These are phyloP conservation scores for Oeneis ivallda DNA, from an alignment of 2,888 invertebrate species.

Conservation along the genomic window DNA sequence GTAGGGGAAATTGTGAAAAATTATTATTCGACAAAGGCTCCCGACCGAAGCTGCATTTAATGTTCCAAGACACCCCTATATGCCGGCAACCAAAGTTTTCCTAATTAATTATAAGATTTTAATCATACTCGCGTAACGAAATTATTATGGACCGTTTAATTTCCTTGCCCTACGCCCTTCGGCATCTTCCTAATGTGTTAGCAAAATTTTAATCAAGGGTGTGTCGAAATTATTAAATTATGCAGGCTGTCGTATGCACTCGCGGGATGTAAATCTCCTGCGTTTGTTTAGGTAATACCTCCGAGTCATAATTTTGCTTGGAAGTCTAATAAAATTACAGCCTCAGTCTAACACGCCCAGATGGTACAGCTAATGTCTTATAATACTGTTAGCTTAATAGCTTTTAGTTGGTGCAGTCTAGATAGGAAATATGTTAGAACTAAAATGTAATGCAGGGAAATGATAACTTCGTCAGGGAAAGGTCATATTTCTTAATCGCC, in stretches of 20 bases:
- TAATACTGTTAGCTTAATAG: conserved; percentile 44
- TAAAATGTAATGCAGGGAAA: conserved; percentile 15
- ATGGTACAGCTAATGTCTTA: conserved; percentile 44
- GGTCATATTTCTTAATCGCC: too few relatives aligned
- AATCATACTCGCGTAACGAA: conserved; percentile 76
- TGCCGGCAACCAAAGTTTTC: conserved; percentile 60
- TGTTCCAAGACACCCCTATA: conserved; percentile 48
- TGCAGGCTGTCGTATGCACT: conserved; percentile 80
- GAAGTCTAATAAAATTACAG: conserved; percentile 51
- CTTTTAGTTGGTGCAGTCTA: conserved; percentile 42
- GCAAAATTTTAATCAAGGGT: conserved; percentile 80
- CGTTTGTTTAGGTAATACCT: conserved; percentile 64
- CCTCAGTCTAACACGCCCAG: conserved; percentile 43
- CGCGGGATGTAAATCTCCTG: conserved; percentile 69
- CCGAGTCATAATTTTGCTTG: conserved; percentile 49
- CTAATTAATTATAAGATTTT: conserved; percentile 79
- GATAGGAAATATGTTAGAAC: conserved; percentile 34
- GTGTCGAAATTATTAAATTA: conserved; percentile 78
- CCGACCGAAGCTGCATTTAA: conserved; percentile 49
- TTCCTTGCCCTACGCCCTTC: conserved; percentile 71
- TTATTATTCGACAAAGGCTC: conserved; percentile 19
- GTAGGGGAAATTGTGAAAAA: conserved; percentile 29
- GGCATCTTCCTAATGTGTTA: conserved; percentile 75
- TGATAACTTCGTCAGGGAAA: background rate
- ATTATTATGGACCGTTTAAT: conserved; percentile 80